Evolutionary conservation across 2,797 vertebrate species (phyloP), one percentile per base, ranked within the genome.

Genomic region (Odontamblyopus lacepedii): DNA sequence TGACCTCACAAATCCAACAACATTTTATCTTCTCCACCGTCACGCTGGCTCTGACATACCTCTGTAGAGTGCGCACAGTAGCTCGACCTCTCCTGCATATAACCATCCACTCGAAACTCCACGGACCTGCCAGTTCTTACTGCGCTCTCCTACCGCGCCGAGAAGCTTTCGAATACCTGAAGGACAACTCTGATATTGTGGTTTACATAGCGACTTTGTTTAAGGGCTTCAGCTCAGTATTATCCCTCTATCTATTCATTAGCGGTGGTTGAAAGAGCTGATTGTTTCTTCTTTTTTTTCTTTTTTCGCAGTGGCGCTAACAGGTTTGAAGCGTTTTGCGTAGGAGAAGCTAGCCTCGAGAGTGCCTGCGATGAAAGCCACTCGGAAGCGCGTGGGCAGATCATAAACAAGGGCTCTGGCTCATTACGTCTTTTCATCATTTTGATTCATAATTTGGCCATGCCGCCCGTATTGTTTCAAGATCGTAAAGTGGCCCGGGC

Each of bases 401-500:
- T 63, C 30, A 78, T 65, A 67, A 55, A 62, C 73, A 70, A 56
- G 1, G 5, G 16, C n/a, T 29, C 67, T 64, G 55, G 55, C 65
- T 75, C 75, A 70, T 76, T 55, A 71, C 26, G 55, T 70, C 53
- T 26, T 59, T 48, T 59, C 13, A 29, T 57, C 41, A 65, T 48
- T 64, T 60, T 64, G 63, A 19, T 61, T 82, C 66, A 67, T 48
- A 61, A 75, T 70, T 44, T 44, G 56, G 13, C 27, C 67, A 56
- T 62, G 68, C 8, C 5, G 59, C 8, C 18, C 57, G 70, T n/a
- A 65, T 63, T 48, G 7, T 70, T 74, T 73, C 32, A 71, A 67
- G 77, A 75, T 66, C 63, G n/a, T 35, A 16, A 74, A 70, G 62
- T 26, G 8, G 56, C 66, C 41, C 51, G 67, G 78, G 81, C 73